These are phyloP conservation scores for Probosciger aterrimus DNA, from an alignment of 2,113 vertebrate genomes.

Conservation along the genomic window DNA sequence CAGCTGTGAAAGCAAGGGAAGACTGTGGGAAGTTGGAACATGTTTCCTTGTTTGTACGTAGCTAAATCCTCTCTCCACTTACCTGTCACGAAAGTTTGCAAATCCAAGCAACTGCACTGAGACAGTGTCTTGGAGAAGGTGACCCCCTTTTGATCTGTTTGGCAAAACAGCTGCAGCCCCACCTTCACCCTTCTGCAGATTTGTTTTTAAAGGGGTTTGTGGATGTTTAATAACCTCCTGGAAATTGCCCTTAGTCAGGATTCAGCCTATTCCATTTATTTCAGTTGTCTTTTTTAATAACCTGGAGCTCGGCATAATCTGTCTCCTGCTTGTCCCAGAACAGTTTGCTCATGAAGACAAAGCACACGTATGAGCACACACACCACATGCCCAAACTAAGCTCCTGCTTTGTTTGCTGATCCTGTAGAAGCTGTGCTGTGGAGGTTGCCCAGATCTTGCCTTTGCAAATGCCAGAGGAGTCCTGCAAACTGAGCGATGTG, in stretches of 20 bases:
- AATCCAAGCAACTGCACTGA: neutral
- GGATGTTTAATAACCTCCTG: neutral
- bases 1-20: constrained; percentile 1
- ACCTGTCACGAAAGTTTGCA: neutral
- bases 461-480: neutral
- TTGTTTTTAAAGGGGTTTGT: neutral
- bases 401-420: neutral
- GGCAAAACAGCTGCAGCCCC: neutral
- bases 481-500: rapidly evolving
- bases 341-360: neutral
- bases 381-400: rapidly evolving
- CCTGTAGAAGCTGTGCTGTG: neutral
- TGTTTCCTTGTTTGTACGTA: neutral
- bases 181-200: neutral
- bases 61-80: neutral
- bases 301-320: neutral
- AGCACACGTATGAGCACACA: rapidly evolving
- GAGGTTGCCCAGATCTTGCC: neutral
- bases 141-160: neutral
- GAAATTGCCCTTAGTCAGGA: neutral
- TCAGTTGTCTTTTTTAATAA: neutral
- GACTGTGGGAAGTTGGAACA: neutral
- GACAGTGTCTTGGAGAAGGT: neutral
- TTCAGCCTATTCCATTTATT: neutral
- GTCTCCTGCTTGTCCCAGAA: neutral